A percentile compares a stretch with the other conserved stretches of the same genome.
Conservation (phyloP, 1,140 invertebrate species). For the Diabrotica undecimpunctata region DNA sequence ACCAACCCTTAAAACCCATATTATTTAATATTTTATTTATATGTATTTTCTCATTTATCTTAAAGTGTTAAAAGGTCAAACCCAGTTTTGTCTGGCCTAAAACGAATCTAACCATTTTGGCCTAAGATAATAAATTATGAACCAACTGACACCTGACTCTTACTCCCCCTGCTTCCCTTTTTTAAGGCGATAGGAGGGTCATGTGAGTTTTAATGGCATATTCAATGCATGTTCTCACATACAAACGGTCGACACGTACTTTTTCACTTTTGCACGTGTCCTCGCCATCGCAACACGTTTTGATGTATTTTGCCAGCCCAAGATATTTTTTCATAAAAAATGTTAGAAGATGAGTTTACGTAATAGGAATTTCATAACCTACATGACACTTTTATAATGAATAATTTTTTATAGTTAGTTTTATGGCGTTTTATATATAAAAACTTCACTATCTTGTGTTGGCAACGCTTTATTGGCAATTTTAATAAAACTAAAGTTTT, state of each 20-base stretch:
- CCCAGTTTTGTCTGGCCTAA: no score
- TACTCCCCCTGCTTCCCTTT: background rate
- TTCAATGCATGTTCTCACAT: conserved; percentile 16
- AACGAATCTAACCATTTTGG: no score
- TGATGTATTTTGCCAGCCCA: no score
- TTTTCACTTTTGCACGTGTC: background rate
- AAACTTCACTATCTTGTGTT: no score
- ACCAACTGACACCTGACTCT: background rate
- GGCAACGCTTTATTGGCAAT: no score
- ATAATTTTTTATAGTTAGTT: no score
- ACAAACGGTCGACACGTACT: background rate
- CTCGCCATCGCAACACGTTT: background rate
- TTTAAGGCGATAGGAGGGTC: conserved; percentile 18
- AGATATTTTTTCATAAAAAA: background rate
- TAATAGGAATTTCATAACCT: background rate
- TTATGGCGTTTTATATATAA: no score
- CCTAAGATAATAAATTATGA: background rate
- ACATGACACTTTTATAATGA: background rate
- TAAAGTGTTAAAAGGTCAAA: no score
- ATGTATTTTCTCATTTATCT: no score
- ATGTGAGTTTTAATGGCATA: conserved; percentile 19
- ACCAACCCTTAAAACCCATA: no score
- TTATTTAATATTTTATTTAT: no score
- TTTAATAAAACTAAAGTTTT: no score
- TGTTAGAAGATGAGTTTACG: background rate